Base-by-base conservation (phyloP, 2,888 invertebrate species). In the Drosophila bunnanda region DNA sequence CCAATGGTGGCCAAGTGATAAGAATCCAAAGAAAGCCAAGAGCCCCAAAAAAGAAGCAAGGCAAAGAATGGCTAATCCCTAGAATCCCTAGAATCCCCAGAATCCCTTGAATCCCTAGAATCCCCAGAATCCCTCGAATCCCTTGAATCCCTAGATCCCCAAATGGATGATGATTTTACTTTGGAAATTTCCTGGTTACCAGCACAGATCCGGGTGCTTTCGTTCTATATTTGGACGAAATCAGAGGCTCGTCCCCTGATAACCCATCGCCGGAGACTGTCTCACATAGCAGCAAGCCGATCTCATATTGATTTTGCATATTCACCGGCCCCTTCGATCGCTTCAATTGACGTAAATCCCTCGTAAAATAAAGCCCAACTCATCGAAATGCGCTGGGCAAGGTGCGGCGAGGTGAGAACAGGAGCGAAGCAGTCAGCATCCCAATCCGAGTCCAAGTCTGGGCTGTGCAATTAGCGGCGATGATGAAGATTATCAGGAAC, bases 401-500 rank as follows among this genome's bases (percentile, higher is more conserved):
- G 10, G 32, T 12, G 17, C 36, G 52, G 8, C 13, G 22, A 56
- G 54, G 61, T 41, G 64, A 25, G 61, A 70, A 55, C 67, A 67
- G 69, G 61, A 57, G 53, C 44, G 13, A 34, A 28, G 25, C 46
- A 50, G 43, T 28, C 34, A 56, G 17, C 30, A 69, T 30, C 46
- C 7, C 28, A 61, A 7, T 20, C 67, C 53, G 15, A 68, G 54
- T 61, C 70, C 52, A 34, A 44, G 70, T 69, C 70, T 64, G 72
- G 34, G 66, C 34, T 39, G 46, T 57, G 72, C 56, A 56, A 71
- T 71, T 68, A 69, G 56, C 77, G 75, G 22, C 59, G 62, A 69
- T 73, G 75, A 79, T 82, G 82, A 76, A 56, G 83, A 86, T 83
- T 83, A 83, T 86, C 84, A 83, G 69, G 77, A 78, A 60, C 53